phyloP scores from a whole-genome alignment of 1,140 invertebrate species.

The Pogonomyrmex barbatus region DNA sequence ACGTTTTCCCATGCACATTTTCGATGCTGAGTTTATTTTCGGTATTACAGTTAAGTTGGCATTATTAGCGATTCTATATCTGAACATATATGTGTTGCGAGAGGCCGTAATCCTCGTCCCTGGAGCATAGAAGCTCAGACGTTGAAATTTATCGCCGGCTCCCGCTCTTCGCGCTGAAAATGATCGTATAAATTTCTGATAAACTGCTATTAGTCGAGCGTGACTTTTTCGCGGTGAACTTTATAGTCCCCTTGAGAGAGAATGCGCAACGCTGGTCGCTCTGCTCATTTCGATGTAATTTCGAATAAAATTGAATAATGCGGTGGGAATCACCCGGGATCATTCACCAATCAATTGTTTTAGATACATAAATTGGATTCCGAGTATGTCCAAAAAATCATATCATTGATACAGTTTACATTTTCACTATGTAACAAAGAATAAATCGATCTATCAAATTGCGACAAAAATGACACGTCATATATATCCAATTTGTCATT shows the following conservation, averaged over 20 bases:
- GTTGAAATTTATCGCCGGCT: slow-evolving; percentile 47
- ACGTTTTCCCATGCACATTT: slow-evolving; percentile 12
- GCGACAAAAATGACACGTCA: neutral
- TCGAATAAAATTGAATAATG: neutral
- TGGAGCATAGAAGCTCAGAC: neutral
- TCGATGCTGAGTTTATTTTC: slow-evolving; percentile 56
- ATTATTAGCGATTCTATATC: slow-evolving; percentile 63
- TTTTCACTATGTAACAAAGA: slow-evolving; percentile 15
- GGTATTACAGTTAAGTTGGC: slow-evolving; percentile 31
- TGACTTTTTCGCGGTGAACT: neutral
- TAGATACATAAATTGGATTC: neutral
- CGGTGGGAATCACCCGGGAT: neutral
- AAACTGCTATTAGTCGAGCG: slow-evolving; percentile 42
- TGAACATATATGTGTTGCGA: neutral
- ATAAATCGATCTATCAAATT: neutral
- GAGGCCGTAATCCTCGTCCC: slow-evolving; percentile 52
- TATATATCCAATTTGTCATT: neutral
- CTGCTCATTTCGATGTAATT: neutral
- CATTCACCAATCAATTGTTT: neutral
- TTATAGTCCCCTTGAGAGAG: neutral
- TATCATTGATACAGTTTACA: slow-evolving; percentile 7
- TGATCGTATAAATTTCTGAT: slow-evolving; percentile 42
- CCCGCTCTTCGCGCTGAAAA: slow-evolving; percentile 13
- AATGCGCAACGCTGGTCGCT: neutral
- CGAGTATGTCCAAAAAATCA: neutral